phyloP scores from a whole-genome alignment of 2,888 invertebrate genomes.

The Marronus borbonicus region DNA sequence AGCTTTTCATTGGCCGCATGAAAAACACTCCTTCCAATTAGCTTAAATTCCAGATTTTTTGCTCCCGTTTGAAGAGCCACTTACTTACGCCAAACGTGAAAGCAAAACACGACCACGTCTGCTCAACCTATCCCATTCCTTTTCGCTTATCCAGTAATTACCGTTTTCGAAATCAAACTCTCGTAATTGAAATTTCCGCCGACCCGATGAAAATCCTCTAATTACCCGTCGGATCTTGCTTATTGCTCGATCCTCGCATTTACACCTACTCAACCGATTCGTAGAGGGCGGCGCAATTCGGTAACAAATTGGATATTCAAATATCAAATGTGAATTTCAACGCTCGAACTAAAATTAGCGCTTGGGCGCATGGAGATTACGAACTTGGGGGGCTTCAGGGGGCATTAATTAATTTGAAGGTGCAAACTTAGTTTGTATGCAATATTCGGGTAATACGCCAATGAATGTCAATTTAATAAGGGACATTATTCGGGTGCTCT shows the following conservation, averaged over 20 bases:
- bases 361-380: no score
- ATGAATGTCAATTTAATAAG: no score
- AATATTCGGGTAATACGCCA: no score
- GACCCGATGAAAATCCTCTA: slow-evolving; percentile 25
- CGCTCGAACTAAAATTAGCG: slow-evolving; percentile 3
- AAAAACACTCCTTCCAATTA: not conserved
- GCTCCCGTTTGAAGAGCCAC: not conserved
- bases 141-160: not conserved
- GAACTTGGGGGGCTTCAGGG: no score
- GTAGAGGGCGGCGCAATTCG: not conserved
- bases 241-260: slow-evolving; percentile 1
- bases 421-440: no score
- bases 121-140: not conserved
- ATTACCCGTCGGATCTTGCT: slow-evolving; percentile 29
- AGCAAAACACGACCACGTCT: not conserved
- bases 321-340: not conserved
- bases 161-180: slow-evolving; percentile 26
- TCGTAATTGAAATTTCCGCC: slow-evolving; percentile 28
- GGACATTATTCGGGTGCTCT: no score
- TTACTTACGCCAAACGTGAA: not conserved
- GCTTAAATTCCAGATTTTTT: slow-evolving; percentile 4
- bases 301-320: slow-evolving; percentile 17
- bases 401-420: no score
- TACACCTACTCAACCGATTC: not conserved
- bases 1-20: not conserved